These are phyloP conservation scores for Heteropelma amictum DNA, from an alignment of 2,888 invertebrate species.

Conservation along the genomic window DNA sequence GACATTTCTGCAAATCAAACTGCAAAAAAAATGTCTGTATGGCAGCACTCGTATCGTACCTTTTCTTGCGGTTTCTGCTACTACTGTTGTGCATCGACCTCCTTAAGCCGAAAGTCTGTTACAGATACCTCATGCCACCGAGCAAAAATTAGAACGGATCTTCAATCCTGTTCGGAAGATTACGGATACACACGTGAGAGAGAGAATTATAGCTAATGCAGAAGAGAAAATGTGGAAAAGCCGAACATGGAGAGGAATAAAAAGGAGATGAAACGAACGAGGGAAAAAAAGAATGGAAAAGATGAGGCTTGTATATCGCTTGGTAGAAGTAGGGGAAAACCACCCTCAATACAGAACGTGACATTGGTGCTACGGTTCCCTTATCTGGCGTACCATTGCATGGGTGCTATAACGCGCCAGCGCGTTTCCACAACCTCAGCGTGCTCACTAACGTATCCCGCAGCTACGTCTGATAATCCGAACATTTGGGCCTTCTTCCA, in stretches of 20 bases:
- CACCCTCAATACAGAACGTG: slow-evolving; percentile 75
- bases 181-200: background rate
- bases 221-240: background rate
- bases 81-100: too few species aligned
- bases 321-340: slow-evolving; percentile 63
- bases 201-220: background rate
- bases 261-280: background rate
- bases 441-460: slow-evolving; percentile 60
- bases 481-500: slow-evolving; percentile 70
- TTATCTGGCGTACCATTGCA: slow-evolving; percentile 71
- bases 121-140: too few species aligned
- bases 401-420: slow-evolving; percentile 57
- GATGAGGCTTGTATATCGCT: slow-evolving; percentile 57
- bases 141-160: too few species aligned
- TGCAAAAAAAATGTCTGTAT: too few species aligned
- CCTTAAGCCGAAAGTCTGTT: too few species aligned
- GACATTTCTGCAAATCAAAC: too few species aligned
- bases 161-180: too few species aligned
- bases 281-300: slow-evolving; percentile 29
- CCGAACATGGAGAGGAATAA: background rate
- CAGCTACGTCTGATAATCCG: slow-evolving; percentile 71
- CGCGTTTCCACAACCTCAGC: slow-evolving; percentile 25
- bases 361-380: slow-evolving; percentile 73
- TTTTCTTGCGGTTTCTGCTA: too few species aligned
- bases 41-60: too few species aligned